Percentiles rank a stretch among this genome's conserved stretches.
Evolutionary conservation across 2,797 vertebrate genomes (phyloP).

Genomic region (Phalloptychus januarius): DNA sequence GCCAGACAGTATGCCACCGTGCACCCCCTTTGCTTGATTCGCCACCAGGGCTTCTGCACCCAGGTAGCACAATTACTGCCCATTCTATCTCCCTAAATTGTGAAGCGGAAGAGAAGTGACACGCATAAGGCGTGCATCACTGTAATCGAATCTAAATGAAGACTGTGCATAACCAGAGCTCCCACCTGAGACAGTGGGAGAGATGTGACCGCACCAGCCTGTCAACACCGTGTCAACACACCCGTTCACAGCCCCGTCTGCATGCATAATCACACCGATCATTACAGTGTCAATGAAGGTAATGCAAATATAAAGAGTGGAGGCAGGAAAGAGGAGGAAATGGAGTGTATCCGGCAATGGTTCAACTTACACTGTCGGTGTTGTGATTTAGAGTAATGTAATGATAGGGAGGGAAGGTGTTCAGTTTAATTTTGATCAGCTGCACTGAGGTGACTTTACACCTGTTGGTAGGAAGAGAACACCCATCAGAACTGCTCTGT

Average conservation of each 20-base stretch:
- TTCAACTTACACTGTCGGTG: constrained; percentile 28
- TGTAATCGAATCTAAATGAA: constrained; percentile 89
- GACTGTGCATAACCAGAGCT: constrained; percentile 77
- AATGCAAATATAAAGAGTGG: constrained; percentile 81
- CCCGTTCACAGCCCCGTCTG: constrained; percentile 76
- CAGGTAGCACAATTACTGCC: constrained; percentile 81
- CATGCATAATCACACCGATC: constrained; percentile 84
- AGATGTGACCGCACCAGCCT: constrained; percentile 79
- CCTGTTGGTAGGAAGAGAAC: constrained; percentile 12
- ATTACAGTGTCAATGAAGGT: constrained; percentile 82
- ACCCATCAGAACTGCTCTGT: constrained; percentile 18
- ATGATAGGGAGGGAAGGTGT: constrained; percentile 52
- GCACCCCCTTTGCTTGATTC: constrained; percentile 74
- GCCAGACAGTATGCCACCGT: constrained; percentile 71
- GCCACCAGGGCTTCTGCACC: constrained; percentile 75
- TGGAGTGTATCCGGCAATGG: constrained; percentile 24
- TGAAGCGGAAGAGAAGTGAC: constrained; percentile 88
- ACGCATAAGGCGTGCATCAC: constrained; percentile 85
- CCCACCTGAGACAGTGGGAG: constrained; percentile 82
- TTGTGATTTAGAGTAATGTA: constrained; percentile 41
- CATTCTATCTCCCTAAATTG: constrained; percentile 80
- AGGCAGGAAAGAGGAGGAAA: constrained; percentile 57
- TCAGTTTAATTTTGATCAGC: constrained; percentile 53
- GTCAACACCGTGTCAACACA: constrained; percentile 83
- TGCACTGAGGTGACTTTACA: constrained; percentile 24